Base-by-base conservation (phyloP, 2,888 invertebrate species). In the Acanthococcus lagerstroemiae region DNA sequence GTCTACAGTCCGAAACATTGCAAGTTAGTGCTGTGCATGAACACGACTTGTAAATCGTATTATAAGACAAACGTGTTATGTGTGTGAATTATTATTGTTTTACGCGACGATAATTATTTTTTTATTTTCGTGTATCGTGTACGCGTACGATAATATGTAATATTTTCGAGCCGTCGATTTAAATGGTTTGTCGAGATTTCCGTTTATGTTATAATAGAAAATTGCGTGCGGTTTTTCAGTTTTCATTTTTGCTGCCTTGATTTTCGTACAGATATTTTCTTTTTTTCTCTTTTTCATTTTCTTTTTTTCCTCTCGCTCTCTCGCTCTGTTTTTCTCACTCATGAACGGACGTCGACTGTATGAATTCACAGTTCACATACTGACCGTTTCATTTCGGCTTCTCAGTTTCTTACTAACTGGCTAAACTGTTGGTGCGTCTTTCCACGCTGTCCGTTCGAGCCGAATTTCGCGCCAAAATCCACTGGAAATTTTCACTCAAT, bases 1-100 rank as follows among this genome's bases (percentile, higher is more conserved):
- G 61, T 61, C 61, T 52, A 48, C 45, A 61, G 50, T 52, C 50
- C 52, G 61, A 61, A 61, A 52, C 61, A 61, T 61, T 61, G 50
- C 50, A 52, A 26, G 61, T 61, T 50, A 37, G 61, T 61, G 61
- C 50, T 61, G 61, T 52, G 61, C 52, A 61, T 61, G 25, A 61
- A 61, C 61, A 61, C 61, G 52, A 50, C 26, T 55, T 25, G 17
- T n/a, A 21, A 50, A 54, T 54, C 24, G 54, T 22, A 22, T 19
- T 54, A 22, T 22, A 54, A 54, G 24, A 54, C 19, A 54, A 37
- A 37, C 37, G 37, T 37, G 37, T 37, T 9, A 15, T 37, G 37
- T 37, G 37, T 37, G 37, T 30, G 6, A 9, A 9, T 30, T 30
- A 9, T 30, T 30, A 9, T 37, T 37, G 12, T 37, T 3, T 37